phyloP scores from a whole-genome alignment of 2,888 invertebrate species.

The Parasteatoda lunata region DNA sequence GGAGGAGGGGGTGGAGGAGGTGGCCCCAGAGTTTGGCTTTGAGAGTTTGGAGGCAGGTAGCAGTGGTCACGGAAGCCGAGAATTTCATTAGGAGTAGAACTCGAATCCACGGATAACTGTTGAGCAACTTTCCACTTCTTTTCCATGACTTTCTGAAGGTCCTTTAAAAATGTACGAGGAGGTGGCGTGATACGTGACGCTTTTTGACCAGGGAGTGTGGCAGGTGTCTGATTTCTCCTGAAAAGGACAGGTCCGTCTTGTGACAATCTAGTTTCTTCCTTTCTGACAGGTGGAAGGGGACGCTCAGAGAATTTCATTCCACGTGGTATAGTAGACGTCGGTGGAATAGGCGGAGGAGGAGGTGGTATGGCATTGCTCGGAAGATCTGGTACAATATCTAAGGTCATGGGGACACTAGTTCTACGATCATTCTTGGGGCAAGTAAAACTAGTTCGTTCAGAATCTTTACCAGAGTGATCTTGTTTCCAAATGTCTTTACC shows the following conservation, averaged over 20 bases:
- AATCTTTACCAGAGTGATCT: not conserved
- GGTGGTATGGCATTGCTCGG: constrained; percentile 39
- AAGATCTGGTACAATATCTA: constrained; percentile 50
- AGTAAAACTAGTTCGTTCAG: not conserved
- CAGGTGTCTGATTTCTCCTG: constrained; percentile 50
- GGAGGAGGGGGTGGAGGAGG: constrained; percentile 58
- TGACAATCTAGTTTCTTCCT: constrained; percentile 83
- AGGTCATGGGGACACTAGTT: constrained; percentile 45
- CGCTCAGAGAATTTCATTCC: constrained; percentile 39
- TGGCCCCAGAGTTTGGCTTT: constrained; percentile 33
- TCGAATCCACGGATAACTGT: constrained; percentile 89
- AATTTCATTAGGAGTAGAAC: constrained; percentile 93
- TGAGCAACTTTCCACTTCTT: constrained; percentile 92
- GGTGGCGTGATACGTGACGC: constrained; percentile 71
- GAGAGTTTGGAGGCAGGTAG: constrained; percentile 68
- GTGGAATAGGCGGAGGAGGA: constrained; percentile 65
- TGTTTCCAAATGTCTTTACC: constrained; percentile 42
- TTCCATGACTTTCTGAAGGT: constrained; percentile 92
- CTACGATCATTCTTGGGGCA: constrained; percentile 41
- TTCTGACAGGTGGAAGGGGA: constrained; percentile 81
- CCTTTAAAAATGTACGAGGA: constrained; percentile 85
- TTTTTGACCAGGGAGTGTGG: constrained; percentile 82
- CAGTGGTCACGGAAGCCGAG: constrained; percentile 83
- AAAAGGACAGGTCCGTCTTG: constrained; percentile 30
- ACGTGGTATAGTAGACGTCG: constrained; percentile 45